Base-by-base conservation (phyloP, 2,888 invertebrate genomes). In the Noctua janthe region DNA sequence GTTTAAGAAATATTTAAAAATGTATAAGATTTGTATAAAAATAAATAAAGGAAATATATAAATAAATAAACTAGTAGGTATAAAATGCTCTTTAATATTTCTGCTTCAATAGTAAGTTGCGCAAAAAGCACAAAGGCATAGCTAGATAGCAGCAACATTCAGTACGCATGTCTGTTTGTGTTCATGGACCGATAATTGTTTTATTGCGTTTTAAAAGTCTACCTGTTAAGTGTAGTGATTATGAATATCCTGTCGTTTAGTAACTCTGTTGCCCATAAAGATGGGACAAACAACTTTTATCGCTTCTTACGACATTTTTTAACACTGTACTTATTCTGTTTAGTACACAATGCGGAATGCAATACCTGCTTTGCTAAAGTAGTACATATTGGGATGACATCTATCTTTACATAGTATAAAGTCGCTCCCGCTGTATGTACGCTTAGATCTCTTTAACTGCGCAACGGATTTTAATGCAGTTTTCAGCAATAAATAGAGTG, bases 211-310 rank as follows among this genome's bases (percentile, higher is more conserved):
- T 39, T 39, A 80, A 82, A 78, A 11, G n/a, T 64, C 35, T 56
- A 81, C 35, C 51, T 7, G 11, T 5, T 71, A 15, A 56, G 17
- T 35, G 51, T 17, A 10, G 54, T 62, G 54, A 70, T 76, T 47
- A 81, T 39, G 67, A 70, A 70, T 81, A 70, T 81, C 76, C 83
- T 76, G 76, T 47, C 76, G 70, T 81, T 83, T 83, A 64, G 54
- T 64, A 82, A 82, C 20, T 17, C 6, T 82, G 39, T 39, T 64
- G 23, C 7, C 47, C 69, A 64, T 83, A 71, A 49, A 81, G 76
- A 56, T 71, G 70, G 39, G 70, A 70, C 54, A 49, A 15, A 10
- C 15, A 39, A n/a, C 39, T 11, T 76, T 70, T 76, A 81, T 81
- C 76, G 76, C 17, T 47, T 76, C 77, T 71, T 76, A 23, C 76